A percentile compares a stretch with the other conserved stretches of the same genome.
Evolutionary conservation across 2,797 vertebrate species (phyloP).

Genomic region (Phoeniculus purpureus): DNA sequence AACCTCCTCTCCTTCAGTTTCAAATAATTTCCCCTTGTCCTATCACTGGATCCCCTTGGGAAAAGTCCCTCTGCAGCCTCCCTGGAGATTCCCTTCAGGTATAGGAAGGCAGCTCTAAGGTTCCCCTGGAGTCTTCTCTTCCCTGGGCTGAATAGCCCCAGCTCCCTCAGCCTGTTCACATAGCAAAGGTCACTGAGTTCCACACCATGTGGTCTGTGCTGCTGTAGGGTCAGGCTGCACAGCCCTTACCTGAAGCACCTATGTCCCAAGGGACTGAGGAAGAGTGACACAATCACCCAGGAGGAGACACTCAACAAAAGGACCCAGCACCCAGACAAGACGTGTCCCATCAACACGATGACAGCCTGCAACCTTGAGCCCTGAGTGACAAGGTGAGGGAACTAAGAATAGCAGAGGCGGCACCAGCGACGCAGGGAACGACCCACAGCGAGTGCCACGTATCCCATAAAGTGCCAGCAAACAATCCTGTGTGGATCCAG

Average conservation of each 20-base stretch:
- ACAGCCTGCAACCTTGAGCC: not conserved
- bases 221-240: not conserved
- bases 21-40: too few relatives aligned
- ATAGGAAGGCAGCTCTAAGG: too few relatives aligned
- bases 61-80: too few relatives aligned
- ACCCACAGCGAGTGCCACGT: not conserved
- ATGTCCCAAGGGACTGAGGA: not conserved
- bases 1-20: too few relatives aligned
- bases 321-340: not conserved
- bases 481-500: not conserved
- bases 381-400: not conserved
- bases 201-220: not conserved
- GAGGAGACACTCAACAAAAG: too few relatives aligned
- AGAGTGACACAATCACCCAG: not conserved
- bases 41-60: too few relatives aligned
- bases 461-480: not conserved
- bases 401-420: not conserved
- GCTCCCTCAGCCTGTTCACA: too few relatives aligned
- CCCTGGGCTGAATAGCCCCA: too few relatives aligned
- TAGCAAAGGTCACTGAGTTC: not conserved
- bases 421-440: fast-evolving
- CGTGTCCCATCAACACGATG: fast-evolving
- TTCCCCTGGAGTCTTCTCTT: too few relatives aligned
- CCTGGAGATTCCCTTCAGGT: too few relatives aligned
- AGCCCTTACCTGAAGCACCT: not conserved